Conservation (phyloP, 2,113 vertebrate species). For the Rhinolophus ferrumequinum region DNA sequence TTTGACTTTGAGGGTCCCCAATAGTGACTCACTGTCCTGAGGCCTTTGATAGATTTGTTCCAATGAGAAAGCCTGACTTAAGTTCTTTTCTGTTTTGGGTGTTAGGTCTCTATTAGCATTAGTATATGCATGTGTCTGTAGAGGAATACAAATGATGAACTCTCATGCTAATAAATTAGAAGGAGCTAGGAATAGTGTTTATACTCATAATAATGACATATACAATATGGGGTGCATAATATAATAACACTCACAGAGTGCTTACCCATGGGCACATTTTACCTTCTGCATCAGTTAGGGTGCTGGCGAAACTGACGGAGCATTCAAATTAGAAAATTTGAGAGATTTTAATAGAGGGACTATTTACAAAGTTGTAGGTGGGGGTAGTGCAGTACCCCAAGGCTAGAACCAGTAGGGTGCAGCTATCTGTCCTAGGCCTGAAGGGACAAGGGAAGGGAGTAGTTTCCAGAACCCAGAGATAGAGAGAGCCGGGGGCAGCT, state of each 20-base stretch:
- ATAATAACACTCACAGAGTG: neutral
- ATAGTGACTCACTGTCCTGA: neutral
- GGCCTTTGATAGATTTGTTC: neutral
- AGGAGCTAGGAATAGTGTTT: neutral
- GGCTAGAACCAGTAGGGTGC: neutral
- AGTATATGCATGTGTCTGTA: neutral
- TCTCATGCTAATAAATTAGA: neutral
- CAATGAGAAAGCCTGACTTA: neutral
- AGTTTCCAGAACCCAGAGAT: too few relatives aligned
- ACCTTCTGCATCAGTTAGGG: neutral
- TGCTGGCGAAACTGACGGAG: neutral
- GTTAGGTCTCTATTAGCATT: neutral
- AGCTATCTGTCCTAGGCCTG: neutral
- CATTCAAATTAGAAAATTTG: neutral
- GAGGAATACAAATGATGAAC: neutral
- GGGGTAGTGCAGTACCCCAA: neutral
- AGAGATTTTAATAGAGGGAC: neutral
- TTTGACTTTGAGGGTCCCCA: neutral
- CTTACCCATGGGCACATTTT: neutral
- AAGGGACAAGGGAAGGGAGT: neutral
- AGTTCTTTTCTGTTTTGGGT: neutral
- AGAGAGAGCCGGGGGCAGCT: neutral
- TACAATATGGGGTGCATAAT: neutral
- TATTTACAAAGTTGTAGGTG: neutral
- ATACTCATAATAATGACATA: neutral